Base-by-base conservation (phyloP, 2,888 invertebrate genomes). In the Petrolisthes cinctipes region DNA sequence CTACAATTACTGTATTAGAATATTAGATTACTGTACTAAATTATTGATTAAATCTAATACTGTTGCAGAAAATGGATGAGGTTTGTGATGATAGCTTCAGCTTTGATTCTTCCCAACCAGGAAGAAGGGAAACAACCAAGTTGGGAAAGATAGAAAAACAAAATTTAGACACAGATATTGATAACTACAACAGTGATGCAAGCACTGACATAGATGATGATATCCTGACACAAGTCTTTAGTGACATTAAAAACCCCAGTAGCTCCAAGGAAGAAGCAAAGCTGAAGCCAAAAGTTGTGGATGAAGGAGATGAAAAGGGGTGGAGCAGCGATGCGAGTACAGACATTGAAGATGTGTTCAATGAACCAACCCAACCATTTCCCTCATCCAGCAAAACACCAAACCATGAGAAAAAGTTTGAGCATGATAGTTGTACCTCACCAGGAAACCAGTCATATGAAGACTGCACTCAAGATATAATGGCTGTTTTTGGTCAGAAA, bases 391-490 rank as follows among this genome's bases (percentile, higher is more conserved):
- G 37, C 37, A 54, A 56, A n/a, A 51, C 83, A 54, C 75, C 76
- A 56, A 75, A 66, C 17, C 17, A n/a, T 14, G 11, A 6, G 61
- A 14, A n/a, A 51, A 71, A 71, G 17, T 7, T 68, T n/a, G 71
- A 80, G 51, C 20, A 17, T 7, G 37, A 20, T 51, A 14, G 7
- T 56, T 17, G 53, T 11, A 20, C 51, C 9, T 54, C 86, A 71
- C 7, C 71, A 23, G 54, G 71, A 20, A 20, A 54, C 57, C 23
- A 57, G 53, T 54, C 68, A 6, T 11, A 86, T 54, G 71, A 56
- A 80, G 84, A 83, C 61, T 51, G 68, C 68, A 90, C 90, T 11
- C 90, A 90, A 78, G 90, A 90, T 51, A 75, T 90, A 71, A 57
- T 90, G 17, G 79, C 86, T 53, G 90, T 88, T 11, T 86, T 86